A percentile compares a stretch with the other conserved stretches of the same genome.
phyloP scores from a whole-genome alignment of 2,113 vertebrate species.

The Lonchura striata region DNA sequence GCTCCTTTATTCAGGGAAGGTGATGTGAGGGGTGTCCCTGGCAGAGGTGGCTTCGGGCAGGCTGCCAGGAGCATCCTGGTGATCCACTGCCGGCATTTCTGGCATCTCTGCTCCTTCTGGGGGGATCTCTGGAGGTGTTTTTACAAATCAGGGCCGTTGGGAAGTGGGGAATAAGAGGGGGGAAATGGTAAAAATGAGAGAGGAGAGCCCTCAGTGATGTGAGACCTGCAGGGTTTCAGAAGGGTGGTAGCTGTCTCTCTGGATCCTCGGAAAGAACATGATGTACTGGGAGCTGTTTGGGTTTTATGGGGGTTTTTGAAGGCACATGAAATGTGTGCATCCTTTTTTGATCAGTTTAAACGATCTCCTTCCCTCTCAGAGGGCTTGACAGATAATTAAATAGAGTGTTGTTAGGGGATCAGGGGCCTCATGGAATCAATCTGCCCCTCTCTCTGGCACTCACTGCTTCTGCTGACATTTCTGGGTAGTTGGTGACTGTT shows the following conservation, averaged over 20 bases:
- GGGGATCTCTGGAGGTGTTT: neutral
- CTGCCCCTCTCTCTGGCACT: neutral
- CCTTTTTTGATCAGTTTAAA: neutral
- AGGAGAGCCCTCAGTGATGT: neutral
- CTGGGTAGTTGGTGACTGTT: neutral
- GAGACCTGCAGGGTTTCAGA: neutral
- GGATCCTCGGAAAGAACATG: neutral
- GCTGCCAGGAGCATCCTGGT: neutral
- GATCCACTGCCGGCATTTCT: neutral
- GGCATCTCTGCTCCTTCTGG: neutral
- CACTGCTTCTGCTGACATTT: neutral
- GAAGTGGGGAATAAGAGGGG: neutral
- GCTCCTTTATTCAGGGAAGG: neutral
- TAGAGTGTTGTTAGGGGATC: constrained; percentile 37
- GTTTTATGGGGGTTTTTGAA: neutral
- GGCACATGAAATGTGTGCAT: neutral
- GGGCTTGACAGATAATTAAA: constrained; percentile 49
- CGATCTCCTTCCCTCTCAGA: constrained; percentile 19
- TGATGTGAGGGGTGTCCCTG: neutral
- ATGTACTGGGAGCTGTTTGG: neutral
- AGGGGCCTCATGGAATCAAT: constrained; percentile 17
- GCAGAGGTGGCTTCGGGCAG: neutral
- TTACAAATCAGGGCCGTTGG: neutral
- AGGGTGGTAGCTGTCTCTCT: neutral
- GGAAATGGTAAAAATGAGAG: neutral